Evolutionary conservation across 2,113 vertebrate species (phyloP).

Genomic region (Charadrius vociferus): DNA sequence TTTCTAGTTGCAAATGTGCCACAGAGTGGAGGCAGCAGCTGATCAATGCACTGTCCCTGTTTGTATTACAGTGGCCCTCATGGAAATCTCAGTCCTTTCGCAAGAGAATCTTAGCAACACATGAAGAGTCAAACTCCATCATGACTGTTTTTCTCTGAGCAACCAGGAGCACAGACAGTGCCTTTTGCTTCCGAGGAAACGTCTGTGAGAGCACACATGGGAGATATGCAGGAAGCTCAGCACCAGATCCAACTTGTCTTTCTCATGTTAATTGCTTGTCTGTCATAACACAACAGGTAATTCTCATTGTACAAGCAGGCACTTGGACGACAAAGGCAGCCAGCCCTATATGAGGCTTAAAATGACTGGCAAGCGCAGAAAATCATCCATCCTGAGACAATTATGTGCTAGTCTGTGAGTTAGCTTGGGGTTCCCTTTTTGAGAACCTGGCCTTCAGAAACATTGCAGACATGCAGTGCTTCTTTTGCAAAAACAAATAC

Average conservation of each 20-base stretch:
- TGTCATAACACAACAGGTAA: constrained; percentile 59
- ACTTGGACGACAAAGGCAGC: constrained; percentile 55
- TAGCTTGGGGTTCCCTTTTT: not conserved
- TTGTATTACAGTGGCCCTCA: not conserved
- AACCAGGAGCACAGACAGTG: not conserved
- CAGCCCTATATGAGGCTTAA: not conserved
- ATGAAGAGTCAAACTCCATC: not conserved
- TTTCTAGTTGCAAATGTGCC: not conserved
- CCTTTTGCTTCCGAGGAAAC: not conserved
- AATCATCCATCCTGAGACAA: not conserved
- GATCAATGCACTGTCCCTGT: not conserved
- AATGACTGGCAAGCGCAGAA: constrained; percentile 18
- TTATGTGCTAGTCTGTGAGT: not conserved
- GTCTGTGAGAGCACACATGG: not conserved
- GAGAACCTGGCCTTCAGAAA: not conserved
- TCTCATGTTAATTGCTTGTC: constrained; percentile 55
- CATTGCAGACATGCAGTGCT: not conserved
- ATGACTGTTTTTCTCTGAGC: not conserved
- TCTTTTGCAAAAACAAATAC: not conserved
- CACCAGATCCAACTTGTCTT: constrained; percentile 60
- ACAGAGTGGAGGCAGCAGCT: not conserved
- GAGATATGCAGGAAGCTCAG: constrained; percentile 22
- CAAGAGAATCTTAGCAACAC: not conserved
- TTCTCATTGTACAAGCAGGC: constrained; percentile 47
- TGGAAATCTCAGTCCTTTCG: not conserved